A percentile compares a stretch with the other conserved stretches of the same genome.
Evolutionary conservation across 2,797 vertebrate species (phyloP).

Genomic region (Anas acuta): DNA sequence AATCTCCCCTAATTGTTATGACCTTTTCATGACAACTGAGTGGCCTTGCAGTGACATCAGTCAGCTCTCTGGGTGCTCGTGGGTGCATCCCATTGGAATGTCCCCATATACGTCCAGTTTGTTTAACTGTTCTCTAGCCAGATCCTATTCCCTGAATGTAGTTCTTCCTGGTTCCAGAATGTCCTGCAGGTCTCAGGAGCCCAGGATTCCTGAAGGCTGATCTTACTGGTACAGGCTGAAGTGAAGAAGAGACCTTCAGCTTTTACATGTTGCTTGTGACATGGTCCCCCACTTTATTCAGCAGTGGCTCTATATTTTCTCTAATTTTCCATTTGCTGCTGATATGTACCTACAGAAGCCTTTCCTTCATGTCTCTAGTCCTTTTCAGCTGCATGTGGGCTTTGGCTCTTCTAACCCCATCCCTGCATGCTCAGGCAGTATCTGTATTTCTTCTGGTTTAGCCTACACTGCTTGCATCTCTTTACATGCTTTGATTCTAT

Average conservation of each 20-base stretch:
- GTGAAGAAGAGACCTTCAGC: not conserved
- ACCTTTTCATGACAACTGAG: not conserved
- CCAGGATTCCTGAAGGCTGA: not conserved
- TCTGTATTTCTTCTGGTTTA: not conserved
- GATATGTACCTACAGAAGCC: not conserved
- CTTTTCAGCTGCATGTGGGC: not conserved
- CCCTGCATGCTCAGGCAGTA: not conserved
- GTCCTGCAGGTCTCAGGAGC: not conserved
- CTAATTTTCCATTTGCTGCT: not conserved
- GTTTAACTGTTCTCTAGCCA: rapidly evolving
- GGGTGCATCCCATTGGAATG: not conserved
- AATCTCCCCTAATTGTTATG: not conserved
- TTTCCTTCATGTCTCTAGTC: not conserved
- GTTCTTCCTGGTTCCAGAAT: not conserved
- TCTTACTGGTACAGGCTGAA: not conserved
- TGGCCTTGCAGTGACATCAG: not conserved
- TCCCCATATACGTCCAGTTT: not conserved
- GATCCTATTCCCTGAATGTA: not conserved
- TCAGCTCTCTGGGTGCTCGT: not conserved
- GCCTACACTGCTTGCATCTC: not conserved
- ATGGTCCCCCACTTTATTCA: not conserved
- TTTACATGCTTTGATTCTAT: not conserved
- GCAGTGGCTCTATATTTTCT: not conserved
- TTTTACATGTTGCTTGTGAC: not conserved
- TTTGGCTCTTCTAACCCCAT: not conserved